Percentiles rank a stretch among this genome's conserved stretches.
These are phyloP conservation scores for Nixonia krombeini DNA, from an alignment of 1,140 invertebrate species.

Conservation along the genomic window DNA sequence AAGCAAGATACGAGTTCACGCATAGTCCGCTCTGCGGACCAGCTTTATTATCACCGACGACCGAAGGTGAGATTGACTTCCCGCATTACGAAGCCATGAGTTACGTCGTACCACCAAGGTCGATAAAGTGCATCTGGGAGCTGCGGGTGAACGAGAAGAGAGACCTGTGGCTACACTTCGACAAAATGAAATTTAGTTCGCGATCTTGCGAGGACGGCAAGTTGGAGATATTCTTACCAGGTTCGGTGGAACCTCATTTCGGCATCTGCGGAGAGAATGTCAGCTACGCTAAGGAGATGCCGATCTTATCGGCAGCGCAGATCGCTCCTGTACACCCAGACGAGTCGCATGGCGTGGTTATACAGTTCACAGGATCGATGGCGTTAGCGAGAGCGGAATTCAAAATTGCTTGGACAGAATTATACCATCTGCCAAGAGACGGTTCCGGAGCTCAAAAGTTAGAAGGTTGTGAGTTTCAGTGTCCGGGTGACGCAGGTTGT, in stretches of 20 bases:
- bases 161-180: slow-evolving; percentile 89
- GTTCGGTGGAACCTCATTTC: slow-evolving; percentile 78
- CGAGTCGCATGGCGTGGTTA: slow-evolving; percentile 75
- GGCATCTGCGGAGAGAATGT: slow-evolving; percentile 88
- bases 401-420: slow-evolving; percentile 90
- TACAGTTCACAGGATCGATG: slow-evolving; percentile 80
- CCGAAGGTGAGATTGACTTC: slow-evolving; percentile 87
- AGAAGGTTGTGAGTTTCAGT: slow-evolving; percentile 83
- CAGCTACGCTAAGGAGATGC: slow-evolving; percentile 81
- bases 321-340: slow-evolving; percentile 76
- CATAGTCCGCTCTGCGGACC: slow-evolving; percentile 90
- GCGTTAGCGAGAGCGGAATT: slow-evolving; percentile 86
- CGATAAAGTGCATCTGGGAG: slow-evolving; percentile 91
- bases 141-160: slow-evolving; percentile 83
- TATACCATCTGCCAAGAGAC: slow-evolving; percentile 88
- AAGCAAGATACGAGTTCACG: slow-evolving; percentile 88
- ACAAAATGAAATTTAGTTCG: slow-evolving; percentile 86
- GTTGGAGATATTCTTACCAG: slow-evolving; percentile 85
- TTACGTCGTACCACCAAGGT: slow-evolving; percentile 80
- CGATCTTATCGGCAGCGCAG: slow-evolving; percentile 82
- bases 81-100: slow-evolving; percentile 87
- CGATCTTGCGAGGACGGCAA: slow-evolving; percentile 87
- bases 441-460: slow-evolving; percentile 81
- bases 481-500: slow-evolving; percentile 86
- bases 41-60: slow-evolving; percentile 80